Percentiles rank a stretch among this genome's conserved stretches.
These are phyloP conservation scores for Nephrotoma appendiculata DNA, from an alignment of 2,888 invertebrate genomes.

Conservation along the genomic window DNA sequence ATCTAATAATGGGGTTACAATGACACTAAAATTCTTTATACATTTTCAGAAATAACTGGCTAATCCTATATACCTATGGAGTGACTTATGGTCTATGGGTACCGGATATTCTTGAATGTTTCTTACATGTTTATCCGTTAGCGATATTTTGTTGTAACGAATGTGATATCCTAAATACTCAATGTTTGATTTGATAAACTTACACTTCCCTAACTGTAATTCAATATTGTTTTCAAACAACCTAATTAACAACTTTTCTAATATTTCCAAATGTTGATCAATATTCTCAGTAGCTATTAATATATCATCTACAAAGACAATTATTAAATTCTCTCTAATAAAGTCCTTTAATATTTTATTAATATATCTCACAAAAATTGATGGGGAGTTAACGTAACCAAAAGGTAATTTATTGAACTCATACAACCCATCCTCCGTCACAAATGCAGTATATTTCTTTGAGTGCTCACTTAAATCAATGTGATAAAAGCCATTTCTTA, in stretches of 20 bases:
- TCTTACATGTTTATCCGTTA: neutral
- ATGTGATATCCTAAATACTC: neutral
- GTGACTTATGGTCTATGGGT: neutral
- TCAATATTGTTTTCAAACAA: neutral
- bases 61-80: neutral
- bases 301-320: neutral
- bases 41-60: neutral
- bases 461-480: too few relatives aligned
- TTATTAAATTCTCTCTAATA: neutral
- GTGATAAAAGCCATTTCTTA: too few relatives aligned
- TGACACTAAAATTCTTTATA: neutral
- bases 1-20: neutral
- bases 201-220: neutral
- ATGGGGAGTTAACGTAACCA: too few relatives aligned
- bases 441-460: too few relatives aligned
- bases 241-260: neutral
- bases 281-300: neutral
- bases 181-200: neutral
- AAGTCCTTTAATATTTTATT: too few relatives aligned
- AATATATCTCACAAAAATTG: too few relatives aligned
- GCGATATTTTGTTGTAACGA: neutral
- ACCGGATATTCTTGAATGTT: neutral
- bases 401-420: too few relatives aligned
- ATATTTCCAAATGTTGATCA: neutral
- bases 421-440: too few relatives aligned